Evolutionary conservation across 2,113 vertebrate species (phyloP).

Genomic region (Callocephalon fimbriatum): DNA sequence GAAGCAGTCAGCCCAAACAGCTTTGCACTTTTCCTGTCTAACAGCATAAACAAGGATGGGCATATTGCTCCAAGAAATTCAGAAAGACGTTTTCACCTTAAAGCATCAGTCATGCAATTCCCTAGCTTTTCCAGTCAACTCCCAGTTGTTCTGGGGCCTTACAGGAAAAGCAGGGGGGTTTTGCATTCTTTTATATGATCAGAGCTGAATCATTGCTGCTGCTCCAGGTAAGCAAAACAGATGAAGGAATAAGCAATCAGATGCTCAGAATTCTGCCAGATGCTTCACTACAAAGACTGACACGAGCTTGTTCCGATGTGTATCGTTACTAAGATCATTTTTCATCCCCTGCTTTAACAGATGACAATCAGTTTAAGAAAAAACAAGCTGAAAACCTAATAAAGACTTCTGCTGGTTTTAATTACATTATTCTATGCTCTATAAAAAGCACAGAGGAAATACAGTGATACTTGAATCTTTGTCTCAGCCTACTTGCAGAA

Average conservation of each 20-base stretch:
- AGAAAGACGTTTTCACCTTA: not conserved
- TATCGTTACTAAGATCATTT: not conserved
- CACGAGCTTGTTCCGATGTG: not conserved
- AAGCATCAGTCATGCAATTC: not conserved
- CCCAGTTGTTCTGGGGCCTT: not conserved
- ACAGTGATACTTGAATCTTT: not conserved
- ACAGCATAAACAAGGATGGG: not conserved
- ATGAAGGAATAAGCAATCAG: not conserved
- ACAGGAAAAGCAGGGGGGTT: not conserved
- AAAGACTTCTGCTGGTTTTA: slow-evolving; percentile 37
- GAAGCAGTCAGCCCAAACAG: not conserved
- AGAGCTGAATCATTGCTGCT: not conserved
- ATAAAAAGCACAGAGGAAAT: not conserved
- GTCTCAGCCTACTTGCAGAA: slow-evolving; percentile 40
- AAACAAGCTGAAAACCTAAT: slow-evolving; percentile 23
- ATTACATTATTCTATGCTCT: slow-evolving; percentile 2
- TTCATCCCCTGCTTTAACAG: slow-evolving; percentile 25
- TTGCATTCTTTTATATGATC: not conserved
- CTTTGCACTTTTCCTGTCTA: not conserved
- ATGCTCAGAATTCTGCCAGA: slow-evolving; percentile 9
- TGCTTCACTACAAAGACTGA: not conserved
- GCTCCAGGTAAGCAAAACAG: slow-evolving; percentile 30
- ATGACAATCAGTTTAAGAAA: slow-evolving; percentile 26
- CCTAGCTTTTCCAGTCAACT: not conserved
- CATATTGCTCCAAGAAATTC: not conserved